Conservation (phyloP, 2,113 vertebrate genomes). For the Spea multiplicata region DNA sequence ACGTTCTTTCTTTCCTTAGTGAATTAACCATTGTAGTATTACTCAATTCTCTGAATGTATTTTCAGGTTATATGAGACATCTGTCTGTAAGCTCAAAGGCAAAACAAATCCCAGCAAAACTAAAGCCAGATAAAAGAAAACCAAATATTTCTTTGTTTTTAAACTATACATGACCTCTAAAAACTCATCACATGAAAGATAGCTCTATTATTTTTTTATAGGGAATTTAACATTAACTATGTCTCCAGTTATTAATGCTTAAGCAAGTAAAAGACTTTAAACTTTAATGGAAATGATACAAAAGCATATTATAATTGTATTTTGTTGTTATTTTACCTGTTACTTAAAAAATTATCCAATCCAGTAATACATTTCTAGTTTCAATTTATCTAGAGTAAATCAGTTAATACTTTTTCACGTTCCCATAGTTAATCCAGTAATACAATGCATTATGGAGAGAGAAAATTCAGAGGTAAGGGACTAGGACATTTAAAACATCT, state of each 20-base stretch:
- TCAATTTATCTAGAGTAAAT: not conserved
- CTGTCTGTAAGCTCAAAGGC: not conserved
- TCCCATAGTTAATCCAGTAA: not conserved
- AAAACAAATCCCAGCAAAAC: conserved; percentile 27
- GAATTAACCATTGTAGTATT: conserved; percentile 23
- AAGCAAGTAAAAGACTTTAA: not conserved
- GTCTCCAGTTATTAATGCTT: not conserved
- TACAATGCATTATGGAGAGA: too few relatives aligned
- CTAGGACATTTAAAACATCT: too few relatives aligned
- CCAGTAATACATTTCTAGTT: not conserved
- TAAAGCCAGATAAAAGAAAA: conserved; percentile 25
- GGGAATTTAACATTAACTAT: not conserved
- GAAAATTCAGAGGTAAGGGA: too few relatives aligned
- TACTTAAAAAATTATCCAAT: not conserved
- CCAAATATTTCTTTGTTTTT: conserved; percentile 25
- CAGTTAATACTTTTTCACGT: not conserved
- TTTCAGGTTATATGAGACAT: conserved; percentile 32
- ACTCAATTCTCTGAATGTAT: conserved; percentile 15
- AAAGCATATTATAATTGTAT: not conserved
- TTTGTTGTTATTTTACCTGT: conserved; percentile 1
- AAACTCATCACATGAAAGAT: conserved; percentile 10
- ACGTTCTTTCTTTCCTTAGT: conserved; percentile 13
- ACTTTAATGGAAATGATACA: not conserved
- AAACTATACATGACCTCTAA: conserved; percentile 24
- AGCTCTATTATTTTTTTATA: not conserved